phyloP scores from a whole-genome alignment of 2,113 vertebrate genomes.

The Myiopsitta monachus region DNA sequence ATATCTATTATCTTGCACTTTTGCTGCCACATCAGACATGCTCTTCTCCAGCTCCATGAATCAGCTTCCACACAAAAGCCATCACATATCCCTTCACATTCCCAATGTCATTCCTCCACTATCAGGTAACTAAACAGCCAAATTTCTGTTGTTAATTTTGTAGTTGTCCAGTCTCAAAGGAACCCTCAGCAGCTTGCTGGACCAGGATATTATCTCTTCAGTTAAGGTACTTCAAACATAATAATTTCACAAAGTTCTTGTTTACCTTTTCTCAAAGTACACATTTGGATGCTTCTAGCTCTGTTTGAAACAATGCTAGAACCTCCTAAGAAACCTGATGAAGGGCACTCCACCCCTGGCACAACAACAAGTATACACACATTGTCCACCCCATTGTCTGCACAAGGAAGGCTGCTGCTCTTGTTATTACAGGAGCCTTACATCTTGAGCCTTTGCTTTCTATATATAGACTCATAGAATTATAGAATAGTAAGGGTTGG shows the following conservation, averaged over 20 bases:
- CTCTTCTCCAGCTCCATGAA: neutral
- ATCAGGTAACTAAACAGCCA: rapidly evolving
- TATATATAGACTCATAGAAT: neutral
- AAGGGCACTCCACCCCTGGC: neutral
- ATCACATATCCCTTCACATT: neutral
- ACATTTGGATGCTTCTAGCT: neutral
- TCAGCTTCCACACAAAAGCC: neutral
- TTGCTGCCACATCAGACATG: neutral
- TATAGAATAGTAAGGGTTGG: no score
- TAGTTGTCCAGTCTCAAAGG: neutral
- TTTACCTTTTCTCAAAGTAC: neutral
- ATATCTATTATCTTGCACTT: neutral
- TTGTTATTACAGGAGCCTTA: neutral
- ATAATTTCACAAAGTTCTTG: neutral
- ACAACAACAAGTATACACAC: no score
- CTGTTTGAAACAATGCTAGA: neutral
- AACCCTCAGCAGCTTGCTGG: neutral
- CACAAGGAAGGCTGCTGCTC: neutral
- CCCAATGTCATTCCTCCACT: neutral
- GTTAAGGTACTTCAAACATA: neutral
- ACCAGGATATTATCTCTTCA: neutral
- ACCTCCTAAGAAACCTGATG: neutral
- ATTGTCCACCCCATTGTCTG: neutral
- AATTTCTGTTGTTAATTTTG: neutral
- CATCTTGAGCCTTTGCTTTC: neutral